Percentiles rank a stretch among this genome's conserved stretches.
Evolutionary conservation across 1,140 invertebrate species (phyloP).

Genomic region (Campoletis sonorensis): DNA sequence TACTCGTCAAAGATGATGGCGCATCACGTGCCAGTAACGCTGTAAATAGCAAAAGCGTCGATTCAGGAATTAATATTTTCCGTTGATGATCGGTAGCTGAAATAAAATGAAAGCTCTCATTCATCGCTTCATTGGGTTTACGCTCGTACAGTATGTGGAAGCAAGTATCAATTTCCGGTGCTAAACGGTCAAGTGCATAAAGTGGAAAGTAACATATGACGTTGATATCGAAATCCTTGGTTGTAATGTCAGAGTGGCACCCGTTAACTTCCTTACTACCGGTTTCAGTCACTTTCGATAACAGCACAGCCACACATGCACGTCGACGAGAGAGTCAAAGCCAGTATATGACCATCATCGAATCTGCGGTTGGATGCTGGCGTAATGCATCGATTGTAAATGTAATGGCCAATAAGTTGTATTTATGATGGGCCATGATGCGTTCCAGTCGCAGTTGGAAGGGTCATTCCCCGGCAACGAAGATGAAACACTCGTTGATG

Average conservation of each 20-base stretch:
- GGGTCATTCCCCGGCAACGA: constrained; percentile 1
- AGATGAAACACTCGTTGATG: constrained; percentile 4
- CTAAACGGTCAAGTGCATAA: neutral
- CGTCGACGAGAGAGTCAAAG: constrained; percentile 44
- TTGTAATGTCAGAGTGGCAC: constrained; percentile 46
- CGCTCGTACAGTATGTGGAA: neutral
- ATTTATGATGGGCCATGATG: constrained; percentile 66
- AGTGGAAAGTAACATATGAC: constrained; percentile 33
- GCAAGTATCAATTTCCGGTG: neutral
- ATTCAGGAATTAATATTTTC: too few species aligned
- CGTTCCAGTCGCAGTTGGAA: constrained; percentile 11
- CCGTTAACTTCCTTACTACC: constrained; percentile 60
- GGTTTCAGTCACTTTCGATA: constrained; percentile 66
- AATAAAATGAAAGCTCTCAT: neutral
- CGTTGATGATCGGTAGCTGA: neutral
- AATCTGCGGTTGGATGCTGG: constrained; percentile 57
- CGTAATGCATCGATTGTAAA: constrained; percentile 74
- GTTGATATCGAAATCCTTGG: constrained; percentile 22
- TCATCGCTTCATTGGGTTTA: neutral
- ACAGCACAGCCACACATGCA: constrained; percentile 52
- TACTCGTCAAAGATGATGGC: too few species aligned
- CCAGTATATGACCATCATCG: constrained; percentile 29
- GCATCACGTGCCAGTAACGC: too few species aligned
- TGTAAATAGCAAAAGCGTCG: too few species aligned
- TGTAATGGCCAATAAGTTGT: constrained; percentile 74